Evolutionary conservation across 2,888 invertebrate genomes (phyloP), one percentile per base, ranked within the genome.

Genomic region (Sarcophaga subvicina): DNA sequence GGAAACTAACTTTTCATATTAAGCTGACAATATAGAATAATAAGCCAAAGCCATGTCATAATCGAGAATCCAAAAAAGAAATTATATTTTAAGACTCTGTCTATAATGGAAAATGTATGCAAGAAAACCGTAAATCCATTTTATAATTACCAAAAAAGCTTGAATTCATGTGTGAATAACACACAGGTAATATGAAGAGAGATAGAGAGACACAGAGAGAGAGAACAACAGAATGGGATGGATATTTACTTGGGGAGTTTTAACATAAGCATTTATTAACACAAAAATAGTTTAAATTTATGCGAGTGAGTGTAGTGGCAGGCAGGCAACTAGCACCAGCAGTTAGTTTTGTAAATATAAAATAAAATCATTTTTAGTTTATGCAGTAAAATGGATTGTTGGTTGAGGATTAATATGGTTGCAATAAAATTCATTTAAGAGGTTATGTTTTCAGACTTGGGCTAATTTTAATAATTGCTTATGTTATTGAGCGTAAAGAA

Each of bases 381-480:
- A 37, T 37, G 37, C 37, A 37, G 37, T 8, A 10, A 8, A 37
- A 10, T 37, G 37, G 37, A 2, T 37, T n/a, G 37, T 25, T 64
- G 17, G 6, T 60, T 37, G n/a, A 47, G 12, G n/a, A 67, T 37
- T 37, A 37, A 37, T 37, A 37, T 37, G 22, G 62, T 20, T 82
- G 70, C 22, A n/a, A 37, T 37, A 66, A 67, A 37, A 84, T 79
- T 63, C 17, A 54, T 54, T 87, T 64, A 63, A 70, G 77, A 78
- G 86, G 78, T 87, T 83, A 81, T 83, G 22, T 67, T 80, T 75
- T 76, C 62, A 17, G 3, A 72, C 45, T 64, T 63, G 3, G 63
- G 70, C 62, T 86, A 87, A 79, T 85, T 85, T 86, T 69, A 81
- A 88, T 86, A 88, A 88, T 86, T 88, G 85, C 72, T 85, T 80